Evolutionary conservation across 1,140 invertebrate genomes (phyloP).

Genomic region (Trigoniulus corallinus): DNA sequence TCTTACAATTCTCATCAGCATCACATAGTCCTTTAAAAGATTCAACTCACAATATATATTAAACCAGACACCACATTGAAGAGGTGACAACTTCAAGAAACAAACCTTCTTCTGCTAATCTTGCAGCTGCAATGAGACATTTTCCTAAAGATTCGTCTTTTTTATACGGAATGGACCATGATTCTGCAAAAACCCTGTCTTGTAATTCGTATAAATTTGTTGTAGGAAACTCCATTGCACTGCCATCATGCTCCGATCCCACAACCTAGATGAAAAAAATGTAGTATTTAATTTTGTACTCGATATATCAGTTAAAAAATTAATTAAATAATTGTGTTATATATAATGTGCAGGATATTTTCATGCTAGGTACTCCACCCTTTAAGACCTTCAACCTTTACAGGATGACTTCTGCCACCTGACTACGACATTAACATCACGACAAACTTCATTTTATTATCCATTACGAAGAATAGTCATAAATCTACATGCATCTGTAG

Average conservation of each 20-base stretch:
- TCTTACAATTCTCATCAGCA: conserved; percentile 29
- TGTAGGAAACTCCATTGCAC: conserved; percentile 29
- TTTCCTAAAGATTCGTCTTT: conserved; percentile 34
- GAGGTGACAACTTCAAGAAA: no score
- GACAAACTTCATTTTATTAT: no score
- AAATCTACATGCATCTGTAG: no score
- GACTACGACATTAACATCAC: no score
- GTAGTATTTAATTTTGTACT: not conserved
- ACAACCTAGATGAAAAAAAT: not conserved
- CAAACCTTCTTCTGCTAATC: conserved; percentile 28
- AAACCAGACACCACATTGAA: not conserved
- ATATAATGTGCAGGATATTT: not conserved
- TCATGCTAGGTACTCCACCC: no score
- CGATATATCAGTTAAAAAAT: not conserved
- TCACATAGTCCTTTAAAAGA: conserved; percentile 22
- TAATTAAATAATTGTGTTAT: not conserved
- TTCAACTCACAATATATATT: not conserved
- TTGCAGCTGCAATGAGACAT: conserved; percentile 30
- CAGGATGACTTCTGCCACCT: no score
- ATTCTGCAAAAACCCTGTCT: conserved; percentile 34
- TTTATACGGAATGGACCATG: conserved; percentile 39
- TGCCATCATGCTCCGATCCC: conserved; percentile 1
- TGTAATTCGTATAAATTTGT: conserved; percentile 36
- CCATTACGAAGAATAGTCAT: no score
- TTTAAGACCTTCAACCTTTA: no score